phyloP scores from a whole-genome alignment of 1,140 invertebrate species.

The Physella acuta region DNA sequence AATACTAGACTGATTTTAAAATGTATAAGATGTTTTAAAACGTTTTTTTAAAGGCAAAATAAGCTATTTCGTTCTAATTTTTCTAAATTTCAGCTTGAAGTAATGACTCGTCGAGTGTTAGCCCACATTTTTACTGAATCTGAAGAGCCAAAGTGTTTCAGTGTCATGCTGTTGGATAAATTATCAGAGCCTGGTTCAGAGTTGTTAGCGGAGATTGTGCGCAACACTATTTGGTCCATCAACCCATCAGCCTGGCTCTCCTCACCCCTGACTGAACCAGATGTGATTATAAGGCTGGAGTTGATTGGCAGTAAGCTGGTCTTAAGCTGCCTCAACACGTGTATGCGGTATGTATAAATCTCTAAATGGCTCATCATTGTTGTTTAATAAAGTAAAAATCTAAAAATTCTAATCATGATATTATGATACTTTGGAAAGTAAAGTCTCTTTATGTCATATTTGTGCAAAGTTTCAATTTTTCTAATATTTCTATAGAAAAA shows the following conservation, averaged over 20 bases:
- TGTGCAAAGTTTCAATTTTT: no score
- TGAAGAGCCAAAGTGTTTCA: constrained; percentile 1
- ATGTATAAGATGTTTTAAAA: no score
- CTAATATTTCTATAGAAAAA: background rate
- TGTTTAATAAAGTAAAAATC: background rate
- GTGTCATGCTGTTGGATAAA: constrained; percentile 20
- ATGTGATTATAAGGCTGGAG: constrained; percentile 15
- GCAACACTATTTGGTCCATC: constrained; percentile 22
- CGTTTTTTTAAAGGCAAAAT: no score
- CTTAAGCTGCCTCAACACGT: constrained; percentile 3
- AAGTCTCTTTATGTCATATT: background rate
- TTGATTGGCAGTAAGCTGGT: constrained; percentile 21
- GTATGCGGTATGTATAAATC: constrained; percentile 2
- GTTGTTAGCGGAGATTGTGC: constrained; percentile 6
- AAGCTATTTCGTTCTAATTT: no score
- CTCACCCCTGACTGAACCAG: constrained; percentile 17
- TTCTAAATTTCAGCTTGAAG: constrained; percentile 11
- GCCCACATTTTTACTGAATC: constrained; percentile 7
- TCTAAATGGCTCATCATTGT: background rate
- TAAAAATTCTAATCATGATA: background rate
- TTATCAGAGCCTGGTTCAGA: constrained; percentile 13
- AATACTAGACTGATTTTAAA: no score
- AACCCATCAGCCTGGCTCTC: constrained; percentile 16
- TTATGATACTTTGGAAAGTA: background rate
- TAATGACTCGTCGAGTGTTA: constrained; percentile 5